These are phyloP conservation scores for Gambusia yucatana DNA, from an alignment of 2,797 vertebrate genomes.

Conservation along the genomic window DNA sequence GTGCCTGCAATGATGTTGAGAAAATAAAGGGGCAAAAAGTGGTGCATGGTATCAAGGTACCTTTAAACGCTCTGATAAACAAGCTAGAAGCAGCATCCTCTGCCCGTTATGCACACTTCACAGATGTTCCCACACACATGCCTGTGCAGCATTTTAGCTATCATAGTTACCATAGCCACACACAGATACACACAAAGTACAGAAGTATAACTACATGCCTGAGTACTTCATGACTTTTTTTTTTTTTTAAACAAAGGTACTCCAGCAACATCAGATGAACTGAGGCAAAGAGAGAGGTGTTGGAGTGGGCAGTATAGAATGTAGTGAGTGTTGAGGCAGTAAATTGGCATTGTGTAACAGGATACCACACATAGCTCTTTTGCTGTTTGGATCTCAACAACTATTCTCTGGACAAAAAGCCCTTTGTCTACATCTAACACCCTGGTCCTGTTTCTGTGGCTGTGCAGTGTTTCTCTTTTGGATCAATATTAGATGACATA, in stretches of 20 bases:
- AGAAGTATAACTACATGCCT: conserved; percentile 47
- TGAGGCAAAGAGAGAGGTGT: conserved; percentile 50
- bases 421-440: conserved; percentile 79
- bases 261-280: conserved; percentile 55
- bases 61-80: conserved; percentile 15
- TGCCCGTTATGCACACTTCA: conserved; percentile 28
- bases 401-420: conserved; percentile 82
- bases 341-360: conserved; percentile 90
- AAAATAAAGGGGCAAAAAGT: conserved; percentile 22
- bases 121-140: conserved; percentile 28
- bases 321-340: conserved; percentile 87
- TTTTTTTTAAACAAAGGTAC: conserved; percentile 55
- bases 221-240: conserved; percentile 51
- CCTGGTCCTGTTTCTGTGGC: conserved; percentile 24
- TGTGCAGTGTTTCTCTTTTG: conserved; percentile 39
- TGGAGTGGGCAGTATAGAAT: conserved; percentile 84
- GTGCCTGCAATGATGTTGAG: conserved; percentile 12
- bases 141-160: conserved; percentile 14
- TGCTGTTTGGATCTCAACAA: conserved; percentile 77
- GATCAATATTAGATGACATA: conserved; percentile 42
- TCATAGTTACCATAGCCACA: conserved; percentile 56
- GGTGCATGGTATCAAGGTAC: conserved; percentile 29
- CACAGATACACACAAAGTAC: conserved; percentile 29
- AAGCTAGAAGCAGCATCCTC: conserved; percentile 15
- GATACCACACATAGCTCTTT: conserved; percentile 90